Evolutionary conservation across 2,113 vertebrate genomes (phyloP).

Genomic region (Arenaria interpres): DNA sequence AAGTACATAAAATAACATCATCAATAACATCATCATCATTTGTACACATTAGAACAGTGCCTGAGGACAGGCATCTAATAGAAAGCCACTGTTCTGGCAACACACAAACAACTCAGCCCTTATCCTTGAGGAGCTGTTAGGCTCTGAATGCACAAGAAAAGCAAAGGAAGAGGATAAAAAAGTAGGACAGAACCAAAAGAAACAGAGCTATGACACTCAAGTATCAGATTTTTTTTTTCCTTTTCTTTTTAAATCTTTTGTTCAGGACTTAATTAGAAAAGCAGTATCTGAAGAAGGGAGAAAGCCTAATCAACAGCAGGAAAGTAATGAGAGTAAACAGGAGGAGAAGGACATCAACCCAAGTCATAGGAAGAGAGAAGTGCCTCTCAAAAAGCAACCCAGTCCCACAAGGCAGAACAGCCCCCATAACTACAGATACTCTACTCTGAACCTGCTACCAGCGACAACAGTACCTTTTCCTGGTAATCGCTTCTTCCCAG

Average conservation of each 20-base stretch:
- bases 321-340: not conserved
- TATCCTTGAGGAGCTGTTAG: not conserved
- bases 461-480: not conserved
- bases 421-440: fast-evolving
- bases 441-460: not conserved
- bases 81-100: not conserved
- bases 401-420: not conserved
- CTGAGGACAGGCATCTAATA: not conserved
- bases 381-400: not conserved
- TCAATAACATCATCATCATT: not conserved
- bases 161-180: not conserved
- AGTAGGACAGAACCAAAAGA: not conserved
- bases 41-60: not conserved
- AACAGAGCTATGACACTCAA: not conserved
- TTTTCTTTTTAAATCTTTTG: not conserved
- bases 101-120: not conserved
- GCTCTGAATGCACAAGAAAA: not conserved
- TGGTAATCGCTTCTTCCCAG: not conserved
- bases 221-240: not conserved
- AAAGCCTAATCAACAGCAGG: not conserved
- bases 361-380: not conserved
- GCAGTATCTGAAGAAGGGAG: not conserved
- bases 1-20: not conserved
- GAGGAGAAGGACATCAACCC: not conserved
- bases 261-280: not conserved